Conservation (phyloP, 2,797 vertebrate genomes). For the Gallinago nigripennis region DNA sequence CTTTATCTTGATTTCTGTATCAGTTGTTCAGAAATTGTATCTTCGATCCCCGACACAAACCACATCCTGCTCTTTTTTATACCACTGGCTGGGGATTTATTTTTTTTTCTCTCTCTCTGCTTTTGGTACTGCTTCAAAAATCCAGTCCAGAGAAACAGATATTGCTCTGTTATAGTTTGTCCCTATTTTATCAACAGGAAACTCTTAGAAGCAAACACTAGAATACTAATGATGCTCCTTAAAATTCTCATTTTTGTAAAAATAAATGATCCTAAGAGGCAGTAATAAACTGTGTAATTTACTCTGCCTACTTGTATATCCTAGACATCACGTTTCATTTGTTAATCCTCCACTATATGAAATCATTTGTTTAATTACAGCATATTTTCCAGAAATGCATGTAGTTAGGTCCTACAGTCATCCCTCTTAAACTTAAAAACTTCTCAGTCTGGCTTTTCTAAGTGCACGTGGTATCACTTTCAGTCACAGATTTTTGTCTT, state of each 20-base stretch:
- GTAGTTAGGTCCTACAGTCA: neutral
- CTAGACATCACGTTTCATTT: neutral
- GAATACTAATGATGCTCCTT: neutral
- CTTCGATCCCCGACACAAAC: neutral
- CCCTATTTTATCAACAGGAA: conserved; percentile 12
- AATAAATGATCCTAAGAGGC: conserved; percentile 7
- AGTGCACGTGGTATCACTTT: neutral
- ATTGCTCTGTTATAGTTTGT: neutral
- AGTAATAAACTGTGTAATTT: neutral
- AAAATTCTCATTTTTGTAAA: neutral
- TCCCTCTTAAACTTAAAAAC: neutral
- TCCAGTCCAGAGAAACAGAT: neutral
- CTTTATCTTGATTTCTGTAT: neutral
- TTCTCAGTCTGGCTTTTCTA: neutral
- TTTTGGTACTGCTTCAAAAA: neutral
- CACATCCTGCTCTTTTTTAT: neutral
- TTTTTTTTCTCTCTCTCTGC: neutral
- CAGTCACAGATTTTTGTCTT: neutral
- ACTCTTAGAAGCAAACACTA: neutral
- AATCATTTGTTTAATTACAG: conserved; percentile 14
- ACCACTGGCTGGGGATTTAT: neutral
- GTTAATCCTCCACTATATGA: neutral
- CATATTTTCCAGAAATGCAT: conserved; percentile 2
- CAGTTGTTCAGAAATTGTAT: neutral
- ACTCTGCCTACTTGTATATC: neutral